These are phyloP conservation scores for Neodiprion lecontei DNA, from an alignment of 1,140 invertebrate species.

Conservation along the genomic window DNA sequence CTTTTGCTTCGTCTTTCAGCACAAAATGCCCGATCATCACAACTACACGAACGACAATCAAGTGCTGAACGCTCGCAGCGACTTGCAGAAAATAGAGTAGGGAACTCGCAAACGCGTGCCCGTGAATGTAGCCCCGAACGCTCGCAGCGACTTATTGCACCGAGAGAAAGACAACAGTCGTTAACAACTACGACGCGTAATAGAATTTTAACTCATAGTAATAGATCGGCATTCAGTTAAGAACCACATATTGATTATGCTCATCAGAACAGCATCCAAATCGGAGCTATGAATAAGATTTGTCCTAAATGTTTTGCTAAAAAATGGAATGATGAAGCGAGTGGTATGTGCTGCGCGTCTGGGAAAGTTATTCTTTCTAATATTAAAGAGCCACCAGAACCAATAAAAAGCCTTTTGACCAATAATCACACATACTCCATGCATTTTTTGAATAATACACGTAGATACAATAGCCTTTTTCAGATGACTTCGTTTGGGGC, in stretches of 20 bases:
- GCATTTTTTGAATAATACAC: conserved; percentile 49
- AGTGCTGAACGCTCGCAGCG: too few relatives aligned
- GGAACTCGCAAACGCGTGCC: too few relatives aligned
- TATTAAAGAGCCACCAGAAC: conserved; percentile 29
- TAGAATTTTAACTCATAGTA: not conserved
- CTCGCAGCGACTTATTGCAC: too few relatives aligned
- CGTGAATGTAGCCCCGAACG: too few relatives aligned
- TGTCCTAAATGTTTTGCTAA: conserved; percentile 25
- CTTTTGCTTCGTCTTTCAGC: too few relatives aligned
- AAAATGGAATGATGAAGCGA: conserved; percentile 29
- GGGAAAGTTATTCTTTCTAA: conserved; percentile 32
- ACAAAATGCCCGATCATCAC: too few relatives aligned
- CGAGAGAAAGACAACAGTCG: too few relatives aligned
- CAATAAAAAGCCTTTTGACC: conserved; percentile 33
- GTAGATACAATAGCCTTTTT: conserved; percentile 50
- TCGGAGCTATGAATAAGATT: conserved; percentile 18
- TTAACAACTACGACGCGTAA: too few relatives aligned
- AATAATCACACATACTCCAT: conserved; percentile 39
- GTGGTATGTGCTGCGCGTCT: conserved; percentile 30
- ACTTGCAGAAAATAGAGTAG: too few relatives aligned
- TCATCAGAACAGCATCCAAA: not conserved
- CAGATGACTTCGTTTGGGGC: conserved; percentile 55
- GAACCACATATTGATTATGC: not conserved
- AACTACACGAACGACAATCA: too few relatives aligned
- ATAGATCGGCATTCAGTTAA: not conserved